Evolutionary conservation across 2,113 vertebrate species (phyloP), one percentile per base, ranked within the genome.

Genomic region (Thamnophis sirtalis): DNA sequence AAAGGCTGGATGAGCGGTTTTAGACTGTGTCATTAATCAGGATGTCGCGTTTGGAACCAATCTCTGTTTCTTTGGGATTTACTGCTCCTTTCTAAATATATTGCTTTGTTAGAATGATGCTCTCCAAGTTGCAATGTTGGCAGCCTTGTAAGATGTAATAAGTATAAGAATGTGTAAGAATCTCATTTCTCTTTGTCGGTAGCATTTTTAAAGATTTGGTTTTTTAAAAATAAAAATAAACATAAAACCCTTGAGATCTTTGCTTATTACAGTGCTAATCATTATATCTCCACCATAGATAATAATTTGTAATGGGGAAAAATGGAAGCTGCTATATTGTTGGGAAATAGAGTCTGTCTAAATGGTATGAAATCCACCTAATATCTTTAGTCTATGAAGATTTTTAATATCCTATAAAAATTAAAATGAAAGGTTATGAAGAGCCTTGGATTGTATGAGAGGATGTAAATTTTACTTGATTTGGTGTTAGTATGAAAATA

Each of bases 41-140:
- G 93, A 95, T 86, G 95, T 95, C 96, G 95, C 94, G 51, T 93
- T 84, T 88, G 87, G 94, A 91, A 89, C 95, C 96, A 95, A 96
- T 96, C 94, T 95, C 91, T 96, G 93, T 96, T 95, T 96, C 92
- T 95, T 96, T 95, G 93, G 63, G 95, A 93, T 94, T 95, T 96
- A 94, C 93, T 94, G 93, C 94, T 95, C 92, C 92, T 95, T 85
- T 91, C 90, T 92, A 95, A 95, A 95, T 95, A 95, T 95, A 90
- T 96, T 94, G 92, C 93, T 95, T 89, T 96, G 92, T 96, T 95
- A 95, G 94, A 93, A 91, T 94, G 95, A 95, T 94, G 93, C 95
- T 86, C 43, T 94, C 94, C 93, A 90, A 95, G 95, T 96, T 94
- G 93, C 95, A 93, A 86, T 95, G 90, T 85, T 92, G 91, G 73